Evolutionary conservation across 2,113 vertebrate species (phyloP).

Genomic region (Hyla sarda): DNA sequence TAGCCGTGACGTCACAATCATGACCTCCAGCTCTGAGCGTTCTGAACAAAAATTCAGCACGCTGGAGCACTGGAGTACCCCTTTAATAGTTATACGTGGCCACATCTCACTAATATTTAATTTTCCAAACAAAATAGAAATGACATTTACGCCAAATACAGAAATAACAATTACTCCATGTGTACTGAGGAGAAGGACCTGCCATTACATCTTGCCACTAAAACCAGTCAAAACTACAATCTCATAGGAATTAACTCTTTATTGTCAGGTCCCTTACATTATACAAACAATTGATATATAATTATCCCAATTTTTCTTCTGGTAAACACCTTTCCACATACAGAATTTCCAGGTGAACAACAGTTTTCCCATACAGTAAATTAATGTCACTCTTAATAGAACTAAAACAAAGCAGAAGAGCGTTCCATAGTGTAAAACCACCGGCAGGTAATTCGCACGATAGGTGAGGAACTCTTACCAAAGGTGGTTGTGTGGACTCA

Average conservation of each 20-base stretch:
- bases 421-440: no score
- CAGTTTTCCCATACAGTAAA: not conserved
- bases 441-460: no score
- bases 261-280: not conserved
- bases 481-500: no score
- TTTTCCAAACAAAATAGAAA: not conserved
- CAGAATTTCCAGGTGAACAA: not conserved
- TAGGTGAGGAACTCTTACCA: no score
- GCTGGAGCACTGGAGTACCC: no score
- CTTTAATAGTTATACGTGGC: no score
- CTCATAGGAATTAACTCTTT: not conserved
- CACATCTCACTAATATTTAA: no score
- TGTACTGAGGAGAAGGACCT: not conserved
- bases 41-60: no score
- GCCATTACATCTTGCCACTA: not conserved
- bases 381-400: not conserved
- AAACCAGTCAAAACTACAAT: not conserved
- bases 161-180: not conserved
- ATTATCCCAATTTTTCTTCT: not conserved
- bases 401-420: no score
- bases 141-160: not conserved
- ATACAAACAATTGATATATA: not conserved
- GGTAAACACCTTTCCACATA: not conserved
- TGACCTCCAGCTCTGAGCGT: no score
- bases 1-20: no score